Evolutionary conservation across 2,113 vertebrate species (phyloP).

Genomic region (Ceratotherium simum): DNA sequence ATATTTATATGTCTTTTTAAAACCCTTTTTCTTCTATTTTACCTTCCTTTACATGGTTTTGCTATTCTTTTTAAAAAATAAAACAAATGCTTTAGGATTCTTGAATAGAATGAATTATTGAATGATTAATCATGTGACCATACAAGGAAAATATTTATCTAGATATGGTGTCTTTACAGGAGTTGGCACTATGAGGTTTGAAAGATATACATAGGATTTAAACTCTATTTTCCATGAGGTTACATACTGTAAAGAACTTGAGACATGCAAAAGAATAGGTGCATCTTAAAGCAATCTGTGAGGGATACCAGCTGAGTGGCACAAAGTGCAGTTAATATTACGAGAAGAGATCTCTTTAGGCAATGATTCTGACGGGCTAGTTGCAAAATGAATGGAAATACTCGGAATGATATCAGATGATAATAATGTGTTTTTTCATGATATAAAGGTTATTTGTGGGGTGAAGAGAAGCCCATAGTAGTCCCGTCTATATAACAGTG

Average conservation of each 20-base stretch:
- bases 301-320: accelerated
- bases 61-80: not conserved
- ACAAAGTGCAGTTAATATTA: not conserved
- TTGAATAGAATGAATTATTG: not conserved
- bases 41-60: not conserved
- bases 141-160: not conserved
- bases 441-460: not conserved
- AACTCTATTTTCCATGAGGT: not conserved
- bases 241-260: not conserved
- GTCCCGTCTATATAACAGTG: not conserved
- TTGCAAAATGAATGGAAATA: not conserved
- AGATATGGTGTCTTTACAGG: not conserved
- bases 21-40: not conserved
- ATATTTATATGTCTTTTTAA: not conserved
- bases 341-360: not conserved
- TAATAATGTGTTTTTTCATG: not conserved
- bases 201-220: not conserved
- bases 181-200: not conserved
- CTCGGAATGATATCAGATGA: not conserved
- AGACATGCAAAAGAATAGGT: not conserved
- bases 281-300: not conserved
- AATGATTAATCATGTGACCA: not conserved
- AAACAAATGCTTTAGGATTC: not conserved
- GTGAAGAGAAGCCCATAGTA: not conserved
- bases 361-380: not conserved